phyloP scores from a whole-genome alignment of 2,113 vertebrate species.

The Phyllostomus discolor region DNA sequence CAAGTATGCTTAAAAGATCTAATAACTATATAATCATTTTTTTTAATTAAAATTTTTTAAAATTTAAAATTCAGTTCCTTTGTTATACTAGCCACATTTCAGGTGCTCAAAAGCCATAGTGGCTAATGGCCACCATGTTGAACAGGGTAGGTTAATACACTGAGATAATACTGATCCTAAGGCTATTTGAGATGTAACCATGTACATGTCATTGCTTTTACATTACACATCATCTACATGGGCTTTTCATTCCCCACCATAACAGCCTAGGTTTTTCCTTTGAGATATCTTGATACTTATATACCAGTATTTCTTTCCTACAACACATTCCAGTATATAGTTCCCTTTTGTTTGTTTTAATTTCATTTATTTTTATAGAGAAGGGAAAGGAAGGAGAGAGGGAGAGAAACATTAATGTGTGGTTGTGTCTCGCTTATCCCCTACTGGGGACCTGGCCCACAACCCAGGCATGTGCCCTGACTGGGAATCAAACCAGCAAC shows the following conservation, averaged over 20 bases:
- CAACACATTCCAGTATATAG: background rate
- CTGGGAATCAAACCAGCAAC: too few species aligned
- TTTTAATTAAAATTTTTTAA: background rate
- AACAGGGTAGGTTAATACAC: background rate
- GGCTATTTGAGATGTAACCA: background rate
- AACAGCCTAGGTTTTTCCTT: background rate
- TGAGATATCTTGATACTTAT: background rate
- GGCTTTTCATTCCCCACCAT: background rate
- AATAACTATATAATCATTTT: background rate
- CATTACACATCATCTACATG: background rate
- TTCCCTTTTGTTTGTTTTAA: background rate
- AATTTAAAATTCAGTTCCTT: background rate
- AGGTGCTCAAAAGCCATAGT: background rate
- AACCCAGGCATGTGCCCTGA: too few species aligned
- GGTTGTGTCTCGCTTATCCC: too few species aligned
- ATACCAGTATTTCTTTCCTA: background rate
- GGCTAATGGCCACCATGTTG: background rate
- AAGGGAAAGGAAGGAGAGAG: too few species aligned
- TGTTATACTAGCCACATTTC: background rate
- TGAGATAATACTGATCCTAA: background rate
- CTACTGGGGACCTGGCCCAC: too few species aligned
- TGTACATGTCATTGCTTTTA: background rate
- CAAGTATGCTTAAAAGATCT: slow-evolving; percentile 10
- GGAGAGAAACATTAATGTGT: too few species aligned
- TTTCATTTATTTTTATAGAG: too few species aligned